Percentiles rank a stretch among this genome's conserved stretches.
phyloP scores from a whole-genome alignment of 2,113 vertebrate species.

The Sylvietta virens region DNA sequence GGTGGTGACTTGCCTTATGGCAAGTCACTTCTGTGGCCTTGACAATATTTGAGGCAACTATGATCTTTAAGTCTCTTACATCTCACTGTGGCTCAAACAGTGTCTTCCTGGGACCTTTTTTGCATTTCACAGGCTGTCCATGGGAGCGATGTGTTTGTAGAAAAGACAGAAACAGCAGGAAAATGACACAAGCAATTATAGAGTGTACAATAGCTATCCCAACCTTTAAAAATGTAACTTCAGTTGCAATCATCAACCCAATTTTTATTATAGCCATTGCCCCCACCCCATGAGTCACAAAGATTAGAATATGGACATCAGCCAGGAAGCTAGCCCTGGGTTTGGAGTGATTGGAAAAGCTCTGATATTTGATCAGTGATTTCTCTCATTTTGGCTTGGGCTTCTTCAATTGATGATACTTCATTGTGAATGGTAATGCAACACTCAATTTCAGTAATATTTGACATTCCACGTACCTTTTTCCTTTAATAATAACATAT shows the following conservation, averaged over 20 bases:
- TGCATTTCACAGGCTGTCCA: neutral
- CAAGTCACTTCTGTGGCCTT: neutral
- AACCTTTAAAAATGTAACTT: neutral
- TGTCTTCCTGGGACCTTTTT: neutral
- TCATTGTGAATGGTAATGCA: neutral
- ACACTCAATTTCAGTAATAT: neutral
- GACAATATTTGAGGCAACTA: neutral
- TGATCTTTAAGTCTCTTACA: neutral
- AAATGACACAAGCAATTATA: neutral
- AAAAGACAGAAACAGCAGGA: neutral
- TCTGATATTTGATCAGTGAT: neutral
- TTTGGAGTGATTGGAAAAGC: neutral
- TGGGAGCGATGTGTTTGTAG: neutral
- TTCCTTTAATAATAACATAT: neutral
- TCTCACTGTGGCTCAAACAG: neutral
- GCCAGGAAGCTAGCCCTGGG: neutral
- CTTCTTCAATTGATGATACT: neutral
- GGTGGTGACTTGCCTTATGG: neutral
- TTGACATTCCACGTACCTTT: neutral
- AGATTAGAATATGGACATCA: neutral
- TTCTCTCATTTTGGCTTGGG: neutral
- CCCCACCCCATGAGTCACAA: accelerated
- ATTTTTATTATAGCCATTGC: neutral
- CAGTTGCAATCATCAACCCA: neutral
- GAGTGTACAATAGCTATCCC: neutral